A percentile compares a stretch with the other conserved stretches of the same genome.
Evolutionary conservation across 2,113 vertebrate species (phyloP).

Genomic region (Cyrtonyx montezumae): DNA sequence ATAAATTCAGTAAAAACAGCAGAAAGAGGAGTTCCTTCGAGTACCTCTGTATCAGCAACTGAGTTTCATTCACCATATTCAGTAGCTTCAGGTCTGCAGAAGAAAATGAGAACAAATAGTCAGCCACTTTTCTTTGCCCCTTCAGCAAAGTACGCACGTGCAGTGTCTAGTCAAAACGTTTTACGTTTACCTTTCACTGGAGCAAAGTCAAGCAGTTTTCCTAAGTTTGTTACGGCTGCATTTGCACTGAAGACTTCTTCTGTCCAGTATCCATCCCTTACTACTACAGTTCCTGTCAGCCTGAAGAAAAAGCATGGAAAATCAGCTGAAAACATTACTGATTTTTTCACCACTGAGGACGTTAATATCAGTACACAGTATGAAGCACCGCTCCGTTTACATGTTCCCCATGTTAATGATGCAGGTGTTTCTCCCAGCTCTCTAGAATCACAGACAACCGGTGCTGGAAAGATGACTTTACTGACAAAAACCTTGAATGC

Average conservation of each 20-base stretch:
- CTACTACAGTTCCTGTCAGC: background rate
- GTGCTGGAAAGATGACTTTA: constrained; percentile 2
- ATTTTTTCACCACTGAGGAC: background rate
- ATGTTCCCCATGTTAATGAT: background rate
- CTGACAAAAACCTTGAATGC: background rate
- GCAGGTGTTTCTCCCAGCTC: background rate
- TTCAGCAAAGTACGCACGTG: background rate
- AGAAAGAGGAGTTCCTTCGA: constrained; percentile 25
- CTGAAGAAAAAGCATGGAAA: background rate
- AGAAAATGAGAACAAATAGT: constrained; percentile 32
- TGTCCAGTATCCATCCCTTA: background rate
- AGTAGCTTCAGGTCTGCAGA: background rate
- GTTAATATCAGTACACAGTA: background rate
- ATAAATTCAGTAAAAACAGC: background rate
- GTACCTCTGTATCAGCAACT: constrained; percentile 3
- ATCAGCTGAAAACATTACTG: background rate
- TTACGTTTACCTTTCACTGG: constrained; percentile 11
- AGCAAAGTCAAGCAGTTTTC: background rate
- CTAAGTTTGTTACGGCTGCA: background rate
- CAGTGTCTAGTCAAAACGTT: background rate
- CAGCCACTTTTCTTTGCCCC: background rate
- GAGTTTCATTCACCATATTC: background rate
- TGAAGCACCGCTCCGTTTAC: background rate
- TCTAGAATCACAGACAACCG: background rate
- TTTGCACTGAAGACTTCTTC: background rate